phyloP scores from a whole-genome alignment of 35 echinoderm and acorn worm species.

The Hemicentrotus pulcherrimus region DNA sequence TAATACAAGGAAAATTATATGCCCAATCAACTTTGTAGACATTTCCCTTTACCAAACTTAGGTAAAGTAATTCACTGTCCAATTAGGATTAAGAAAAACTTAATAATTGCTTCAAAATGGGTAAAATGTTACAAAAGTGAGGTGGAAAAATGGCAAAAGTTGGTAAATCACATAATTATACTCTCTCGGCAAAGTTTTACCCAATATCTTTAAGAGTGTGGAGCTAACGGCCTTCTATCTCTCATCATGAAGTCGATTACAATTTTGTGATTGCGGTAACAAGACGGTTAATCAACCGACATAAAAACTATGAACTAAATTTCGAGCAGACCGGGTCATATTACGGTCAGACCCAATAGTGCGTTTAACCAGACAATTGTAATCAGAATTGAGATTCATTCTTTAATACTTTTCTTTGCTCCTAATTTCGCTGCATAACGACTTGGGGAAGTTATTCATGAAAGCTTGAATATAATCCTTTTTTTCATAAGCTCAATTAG shows the following conservation, averaged over 20 bases:
- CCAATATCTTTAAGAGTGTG: no score
- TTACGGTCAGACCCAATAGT: background rate
- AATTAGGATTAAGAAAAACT: no score
- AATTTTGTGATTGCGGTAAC: background rate
- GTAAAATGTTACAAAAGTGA: no score
- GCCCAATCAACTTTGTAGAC: no score
- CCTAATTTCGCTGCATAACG: conserved; percentile 6
- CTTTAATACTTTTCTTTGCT: conserved; percentile 5
- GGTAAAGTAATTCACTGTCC: no score
- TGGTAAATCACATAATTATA: no score
- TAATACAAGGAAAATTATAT: no score
- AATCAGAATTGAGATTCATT: conserved; percentile 12
- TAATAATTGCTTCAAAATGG: no score
- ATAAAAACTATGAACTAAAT: background rate
- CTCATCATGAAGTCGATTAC: background rate
- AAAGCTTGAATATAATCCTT: conserved; percentile 6
- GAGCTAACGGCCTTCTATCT: background rate
- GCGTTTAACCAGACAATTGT: conserved; percentile 24
- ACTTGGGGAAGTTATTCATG: background rate
- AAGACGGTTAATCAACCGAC: background rate
- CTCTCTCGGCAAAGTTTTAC: no score
- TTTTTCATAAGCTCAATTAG: background rate
- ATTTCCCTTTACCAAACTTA: no score
- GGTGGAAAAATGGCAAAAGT: no score
- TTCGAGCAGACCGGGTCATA: background rate